Evolutionary conservation across 2,113 vertebrate species (phyloP).

Genomic region (Rhea pennata): DNA sequence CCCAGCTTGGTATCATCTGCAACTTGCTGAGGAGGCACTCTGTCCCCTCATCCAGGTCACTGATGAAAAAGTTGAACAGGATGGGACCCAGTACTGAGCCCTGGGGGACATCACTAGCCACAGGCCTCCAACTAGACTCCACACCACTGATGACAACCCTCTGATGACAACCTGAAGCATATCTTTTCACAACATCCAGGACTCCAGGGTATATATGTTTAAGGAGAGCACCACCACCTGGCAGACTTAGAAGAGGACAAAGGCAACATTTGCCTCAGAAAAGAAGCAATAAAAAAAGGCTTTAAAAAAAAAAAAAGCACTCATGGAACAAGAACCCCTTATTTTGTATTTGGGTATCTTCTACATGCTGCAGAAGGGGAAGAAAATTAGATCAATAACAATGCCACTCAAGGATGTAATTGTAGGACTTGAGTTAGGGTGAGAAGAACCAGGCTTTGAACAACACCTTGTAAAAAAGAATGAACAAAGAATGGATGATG

Average conservation of each 20-base stretch:
- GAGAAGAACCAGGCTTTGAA: not conserved
- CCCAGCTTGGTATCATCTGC: too few species aligned
- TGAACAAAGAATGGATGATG: accelerated
- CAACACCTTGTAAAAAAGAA: not conserved
- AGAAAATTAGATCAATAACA: not conserved
- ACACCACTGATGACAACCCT: too few species aligned
- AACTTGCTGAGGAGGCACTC: too few species aligned
- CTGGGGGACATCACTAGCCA: too few species aligned
- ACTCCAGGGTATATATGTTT: not conserved
- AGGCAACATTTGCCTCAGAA: not conserved
- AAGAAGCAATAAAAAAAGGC: not conserved
- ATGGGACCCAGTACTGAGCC: too few species aligned
- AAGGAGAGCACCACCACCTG: not conserved
- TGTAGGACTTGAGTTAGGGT: not conserved
- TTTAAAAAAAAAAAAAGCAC: not conserved
- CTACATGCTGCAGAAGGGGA: not conserved
- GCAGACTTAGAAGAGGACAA: not conserved
- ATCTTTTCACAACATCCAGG: not conserved
- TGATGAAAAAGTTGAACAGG: too few species aligned
- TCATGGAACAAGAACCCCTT: not conserved
- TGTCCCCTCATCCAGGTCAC: too few species aligned
- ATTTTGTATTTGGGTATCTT: not conserved
- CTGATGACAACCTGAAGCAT: not conserved
- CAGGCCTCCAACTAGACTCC: too few species aligned
- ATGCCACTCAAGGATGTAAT: not conserved